These are phyloP conservation scores for Smutsia temminckii DNA, from an alignment of 2,797 vertebrate species.

Conservation along the genomic window DNA sequence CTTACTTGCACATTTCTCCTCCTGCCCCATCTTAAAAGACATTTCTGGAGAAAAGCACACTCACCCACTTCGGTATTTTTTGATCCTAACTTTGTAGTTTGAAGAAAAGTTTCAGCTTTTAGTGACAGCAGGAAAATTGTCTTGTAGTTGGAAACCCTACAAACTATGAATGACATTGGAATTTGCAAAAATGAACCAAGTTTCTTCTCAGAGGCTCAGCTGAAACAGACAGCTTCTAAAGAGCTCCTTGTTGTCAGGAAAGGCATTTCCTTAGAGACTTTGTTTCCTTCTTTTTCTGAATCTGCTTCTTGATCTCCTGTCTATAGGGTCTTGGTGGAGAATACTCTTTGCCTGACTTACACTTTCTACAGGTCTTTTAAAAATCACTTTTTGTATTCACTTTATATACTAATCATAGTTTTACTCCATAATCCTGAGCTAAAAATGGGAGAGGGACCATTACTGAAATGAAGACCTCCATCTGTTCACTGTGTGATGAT, in stretches of 20 bases:
- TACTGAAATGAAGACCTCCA: neutral
- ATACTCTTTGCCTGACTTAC: slow-evolving; percentile 8
- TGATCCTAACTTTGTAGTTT: slow-evolving; percentile 42
- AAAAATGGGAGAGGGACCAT: neutral
- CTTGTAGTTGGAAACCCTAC: slow-evolving; percentile 21
- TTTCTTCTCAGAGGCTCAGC: neutral
- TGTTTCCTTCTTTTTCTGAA: neutral
- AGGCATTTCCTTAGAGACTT: neutral
- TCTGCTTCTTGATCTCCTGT: neutral
- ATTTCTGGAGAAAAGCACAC: slow-evolving; percentile 51
- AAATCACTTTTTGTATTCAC: neutral
- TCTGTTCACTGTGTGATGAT: neutral
- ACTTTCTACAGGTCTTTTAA: neutral
- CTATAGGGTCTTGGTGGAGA: neutral
- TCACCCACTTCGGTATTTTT: neutral
- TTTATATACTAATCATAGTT: neutral
- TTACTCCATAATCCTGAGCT: neutral
- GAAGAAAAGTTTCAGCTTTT: slow-evolving; percentile 48
- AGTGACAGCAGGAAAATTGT: slow-evolving; percentile 21
- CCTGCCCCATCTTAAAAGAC: neutral
- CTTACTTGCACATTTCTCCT: slow-evolving; percentile 12
- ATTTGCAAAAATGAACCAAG: slow-evolving; percentile 17
- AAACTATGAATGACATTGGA: neutral
- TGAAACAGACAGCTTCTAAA: neutral
- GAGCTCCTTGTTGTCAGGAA: neutral